Evolutionary conservation across 2,797 vertebrate genomes (phyloP).

Genomic region (Bovichtus diacanthus): DNA sequence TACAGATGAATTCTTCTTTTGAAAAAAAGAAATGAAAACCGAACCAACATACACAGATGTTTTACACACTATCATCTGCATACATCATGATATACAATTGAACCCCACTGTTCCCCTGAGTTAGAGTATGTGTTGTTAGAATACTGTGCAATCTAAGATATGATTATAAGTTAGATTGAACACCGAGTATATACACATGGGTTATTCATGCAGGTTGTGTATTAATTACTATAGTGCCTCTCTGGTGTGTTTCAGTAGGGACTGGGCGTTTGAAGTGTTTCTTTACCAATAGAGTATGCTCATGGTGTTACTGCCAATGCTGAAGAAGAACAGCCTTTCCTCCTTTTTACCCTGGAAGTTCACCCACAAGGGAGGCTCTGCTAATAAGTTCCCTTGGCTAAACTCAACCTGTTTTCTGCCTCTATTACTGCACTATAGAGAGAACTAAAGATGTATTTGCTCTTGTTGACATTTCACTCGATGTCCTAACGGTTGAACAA

Average conservation of each 20-base stretch:
- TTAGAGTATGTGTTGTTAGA: conserved; percentile 44
- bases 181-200: conserved; percentile 44
- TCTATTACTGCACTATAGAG: conserved; percentile 53
- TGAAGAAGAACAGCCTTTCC: conserved; percentile 45
- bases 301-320: conserved; percentile 66
- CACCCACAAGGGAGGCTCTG: conserved; percentile 66
- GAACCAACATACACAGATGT: conserved; percentile 38
- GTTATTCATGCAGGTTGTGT: conserved; percentile 71
- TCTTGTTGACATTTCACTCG: conserved; percentile 32
- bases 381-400: conserved; percentile 80
- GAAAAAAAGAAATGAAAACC: conserved; percentile 21
- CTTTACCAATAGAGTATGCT: conserved; percentile 81
- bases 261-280: conserved; percentile 70
- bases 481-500: conserved; percentile 21
- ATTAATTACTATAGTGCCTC: conserved; percentile 67
- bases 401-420: conserved; percentile 70
- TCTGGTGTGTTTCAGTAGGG: conserved; percentile 62
- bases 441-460: conserved; percentile 54
- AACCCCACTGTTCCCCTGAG: conserved; percentile 10
- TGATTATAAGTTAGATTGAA: conserved; percentile 48
- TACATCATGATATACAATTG: conserved; percentile 36
- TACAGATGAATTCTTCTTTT: conserved; percentile 14
- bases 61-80: conserved; percentile 62
- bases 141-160: conserved; percentile 33
- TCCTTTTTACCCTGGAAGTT: conserved; percentile 63